phyloP scores from a whole-genome alignment of 2,113 vertebrate genomes.

The Podocnemis expansa region DNA sequence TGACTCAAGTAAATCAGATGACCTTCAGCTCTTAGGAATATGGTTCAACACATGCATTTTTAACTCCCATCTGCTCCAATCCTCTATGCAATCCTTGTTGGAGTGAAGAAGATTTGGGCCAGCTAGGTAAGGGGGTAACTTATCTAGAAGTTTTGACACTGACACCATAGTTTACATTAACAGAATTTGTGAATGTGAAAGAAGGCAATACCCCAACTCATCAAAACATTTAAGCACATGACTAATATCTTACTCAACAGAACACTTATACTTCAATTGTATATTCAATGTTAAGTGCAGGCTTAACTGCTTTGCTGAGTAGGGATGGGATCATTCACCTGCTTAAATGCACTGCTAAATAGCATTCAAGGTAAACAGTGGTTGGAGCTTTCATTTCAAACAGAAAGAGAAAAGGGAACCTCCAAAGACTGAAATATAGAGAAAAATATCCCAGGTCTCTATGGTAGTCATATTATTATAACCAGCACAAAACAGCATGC shows the following conservation, averaged over 20 bases:
- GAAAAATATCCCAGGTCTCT: neutral
- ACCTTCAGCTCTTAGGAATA: neutral
- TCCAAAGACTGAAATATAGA: neutral
- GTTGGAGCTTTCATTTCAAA: neutral
- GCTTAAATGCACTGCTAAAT: neutral
- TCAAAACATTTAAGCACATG: neutral
- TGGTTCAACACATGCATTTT: fast-evolving
- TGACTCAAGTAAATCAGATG: neutral
- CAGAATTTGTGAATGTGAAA: neutral
- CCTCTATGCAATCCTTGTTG: neutral
- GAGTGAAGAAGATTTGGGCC: neutral
- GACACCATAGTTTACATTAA: neutral
- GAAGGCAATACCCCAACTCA: neutral
- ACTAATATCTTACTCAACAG: neutral
- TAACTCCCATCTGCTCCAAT: neutral
- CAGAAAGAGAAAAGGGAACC: neutral
- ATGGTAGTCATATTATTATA: fast-evolving
- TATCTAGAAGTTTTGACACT: neutral
- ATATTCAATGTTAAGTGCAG: neutral
- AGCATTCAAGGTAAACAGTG: too few species aligned
- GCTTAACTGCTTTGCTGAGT: neutral
- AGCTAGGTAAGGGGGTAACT: neutral
- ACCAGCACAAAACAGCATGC: neutral
- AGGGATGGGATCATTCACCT: neutral
- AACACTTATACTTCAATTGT: neutral